A percentile compares a stretch with the other conserved stretches of the same genome.
Conservation (phyloP, 2,797 vertebrate genomes). For the Pipistrellus pipistrellus region DNA sequence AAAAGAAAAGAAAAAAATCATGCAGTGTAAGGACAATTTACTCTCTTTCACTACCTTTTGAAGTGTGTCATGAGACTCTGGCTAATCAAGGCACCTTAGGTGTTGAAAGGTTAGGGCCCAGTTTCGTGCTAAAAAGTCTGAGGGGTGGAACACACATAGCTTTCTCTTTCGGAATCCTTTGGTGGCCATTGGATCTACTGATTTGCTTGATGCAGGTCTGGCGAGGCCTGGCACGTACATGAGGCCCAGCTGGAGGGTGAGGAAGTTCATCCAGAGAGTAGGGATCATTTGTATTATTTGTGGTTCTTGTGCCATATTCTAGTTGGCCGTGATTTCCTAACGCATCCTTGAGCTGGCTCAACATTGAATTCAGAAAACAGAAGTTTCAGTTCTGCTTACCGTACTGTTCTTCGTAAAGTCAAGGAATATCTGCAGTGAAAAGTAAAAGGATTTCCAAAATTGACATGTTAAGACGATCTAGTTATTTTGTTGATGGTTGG, state of each 20-base stretch:
- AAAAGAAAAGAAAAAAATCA: background rate
- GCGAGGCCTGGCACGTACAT: background rate
- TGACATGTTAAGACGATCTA: background rate
- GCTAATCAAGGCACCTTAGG: background rate
- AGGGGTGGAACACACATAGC: background rate
- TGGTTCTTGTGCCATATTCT: background rate
- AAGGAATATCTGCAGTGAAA: background rate
- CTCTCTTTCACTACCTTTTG: constrained; percentile 15
- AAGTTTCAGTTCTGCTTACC: constrained; percentile 63
- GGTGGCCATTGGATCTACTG: background rate
- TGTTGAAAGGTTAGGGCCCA: background rate
- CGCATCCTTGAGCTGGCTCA: background rate
- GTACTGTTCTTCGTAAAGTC: background rate
- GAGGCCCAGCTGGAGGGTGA: background rate
- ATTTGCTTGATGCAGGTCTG: background rate
- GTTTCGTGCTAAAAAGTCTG: background rate
- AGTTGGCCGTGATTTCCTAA: constrained; percentile 48
- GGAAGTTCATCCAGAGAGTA: background rate
- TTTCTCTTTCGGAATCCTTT: background rate
- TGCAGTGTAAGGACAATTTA: background rate
- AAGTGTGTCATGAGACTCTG: background rate
- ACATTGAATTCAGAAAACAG: constrained; percentile 33
- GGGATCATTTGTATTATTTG: background rate
- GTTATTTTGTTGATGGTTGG: constrained; percentile 16
- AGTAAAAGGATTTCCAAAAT: background rate